Percentiles rank a stretch among this genome's conserved stretches.
Conservation (phyloP, 2,113 vertebrate species). For the Phodopus roborovskii region DNA sequence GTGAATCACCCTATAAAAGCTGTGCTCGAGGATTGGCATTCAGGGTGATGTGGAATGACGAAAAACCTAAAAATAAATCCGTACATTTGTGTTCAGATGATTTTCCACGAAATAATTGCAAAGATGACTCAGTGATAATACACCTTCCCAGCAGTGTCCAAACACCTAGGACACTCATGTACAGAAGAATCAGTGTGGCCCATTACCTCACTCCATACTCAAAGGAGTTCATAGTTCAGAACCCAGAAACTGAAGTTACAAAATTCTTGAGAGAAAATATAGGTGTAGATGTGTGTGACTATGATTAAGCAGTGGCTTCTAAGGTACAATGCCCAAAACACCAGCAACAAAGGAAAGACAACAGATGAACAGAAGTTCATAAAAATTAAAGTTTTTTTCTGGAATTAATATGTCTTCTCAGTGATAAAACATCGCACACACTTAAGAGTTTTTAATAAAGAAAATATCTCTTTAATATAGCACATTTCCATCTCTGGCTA, state of each 20-base stretch:
- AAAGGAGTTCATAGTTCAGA: not conserved
- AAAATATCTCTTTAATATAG: not conserved
- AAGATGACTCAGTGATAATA: not conserved
- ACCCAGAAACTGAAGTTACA: too few relatives aligned
- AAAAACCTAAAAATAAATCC: not conserved
- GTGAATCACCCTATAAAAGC: not conserved
- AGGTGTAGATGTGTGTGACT: not conserved
- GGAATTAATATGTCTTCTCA: not conserved
- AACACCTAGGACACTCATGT: not conserved
- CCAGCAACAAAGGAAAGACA: not conserved
- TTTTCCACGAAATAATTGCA: not conserved
- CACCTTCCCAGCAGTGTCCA: not conserved
- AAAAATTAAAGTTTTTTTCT: not conserved
- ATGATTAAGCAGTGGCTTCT: not conserved
- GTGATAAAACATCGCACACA: not conserved
- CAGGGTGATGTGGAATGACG: not conserved
- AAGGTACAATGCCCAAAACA: not conserved
- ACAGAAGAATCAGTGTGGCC: not conserved
- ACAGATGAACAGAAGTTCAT: not conserved
- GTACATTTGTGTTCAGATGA: not conserved
- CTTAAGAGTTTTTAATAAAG: not conserved
- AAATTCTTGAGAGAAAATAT: too few relatives aligned
- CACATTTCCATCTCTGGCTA: not conserved
- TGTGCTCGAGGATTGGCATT: not conserved
- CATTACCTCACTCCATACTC: not conserved